Evolutionary conservation across 2,888 invertebrate genomes (phyloP).

Genomic region (Argyra leucocephala): DNA sequence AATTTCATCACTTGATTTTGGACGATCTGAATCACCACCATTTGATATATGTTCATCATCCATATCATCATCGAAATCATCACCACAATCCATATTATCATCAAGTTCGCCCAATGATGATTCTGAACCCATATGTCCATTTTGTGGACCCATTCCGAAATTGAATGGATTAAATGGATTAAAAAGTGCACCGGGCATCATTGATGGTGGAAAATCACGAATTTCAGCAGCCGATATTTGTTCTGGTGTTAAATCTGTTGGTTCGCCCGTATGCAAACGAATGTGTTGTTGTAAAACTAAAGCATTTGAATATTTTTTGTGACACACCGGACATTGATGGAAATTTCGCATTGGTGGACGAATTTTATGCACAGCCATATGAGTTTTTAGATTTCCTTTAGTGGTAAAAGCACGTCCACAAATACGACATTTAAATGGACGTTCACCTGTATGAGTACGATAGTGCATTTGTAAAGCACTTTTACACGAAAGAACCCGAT

Average conservation of each 20-base stretch:
- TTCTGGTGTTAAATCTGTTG: slow-evolving; percentile 73
- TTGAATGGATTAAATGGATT: slow-evolving; percentile 42
- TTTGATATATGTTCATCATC: slow-evolving; percentile 41
- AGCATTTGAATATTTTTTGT: slow-evolving; percentile 92
- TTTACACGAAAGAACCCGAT: slow-evolving; percentile 91
- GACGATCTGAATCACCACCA: slow-evolving; percentile 36
- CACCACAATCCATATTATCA: slow-evolving; percentile 42
- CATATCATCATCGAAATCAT: slow-evolving; percentile 39
- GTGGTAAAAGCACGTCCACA: slow-evolving; percentile 97
- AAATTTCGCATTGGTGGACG: slow-evolving; percentile 86
- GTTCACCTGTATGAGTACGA: slow-evolving; percentile 47
- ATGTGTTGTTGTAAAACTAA: slow-evolving; percentile 92
- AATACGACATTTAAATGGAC: slow-evolving; percentile 91
- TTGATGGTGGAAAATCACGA: slow-evolving; percentile 60
- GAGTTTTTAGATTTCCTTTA: slow-evolving; percentile 97
- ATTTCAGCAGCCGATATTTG: slow-evolving; percentile 81
- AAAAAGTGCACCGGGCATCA: slow-evolving; percentile 42
- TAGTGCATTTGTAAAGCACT: slow-evolving; percentile 98
- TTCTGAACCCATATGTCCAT: slow-evolving; percentile 39
- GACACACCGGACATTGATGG: slow-evolving; percentile 96
- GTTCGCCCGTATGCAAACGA: slow-evolving; percentile 83
- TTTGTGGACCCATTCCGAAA: slow-evolving; percentile 33
- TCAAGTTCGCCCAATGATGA: slow-evolving; percentile 43
- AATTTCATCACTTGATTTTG: slow-evolving; percentile 40
- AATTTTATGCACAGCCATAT: slow-evolving; percentile 97